phyloP scores from a whole-genome alignment of 1,140 invertebrate genomes.

The Lepidurus packardi region DNA sequence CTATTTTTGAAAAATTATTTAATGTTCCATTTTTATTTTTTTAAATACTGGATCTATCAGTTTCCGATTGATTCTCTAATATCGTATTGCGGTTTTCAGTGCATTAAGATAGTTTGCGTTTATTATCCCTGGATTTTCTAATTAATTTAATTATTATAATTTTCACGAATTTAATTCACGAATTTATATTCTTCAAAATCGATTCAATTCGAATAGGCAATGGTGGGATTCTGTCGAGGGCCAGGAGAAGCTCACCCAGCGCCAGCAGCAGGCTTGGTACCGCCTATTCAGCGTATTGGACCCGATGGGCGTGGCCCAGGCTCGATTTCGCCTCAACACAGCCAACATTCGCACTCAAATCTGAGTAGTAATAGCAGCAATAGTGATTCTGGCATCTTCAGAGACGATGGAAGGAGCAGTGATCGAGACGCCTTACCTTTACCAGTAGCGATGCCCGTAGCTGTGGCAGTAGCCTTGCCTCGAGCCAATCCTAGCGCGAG shows the following conservation, averaged over 20 bases:
- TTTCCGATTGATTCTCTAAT: background rate
- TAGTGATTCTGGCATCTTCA: constrained; percentile 88
- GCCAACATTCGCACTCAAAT: constrained; percentile 51
- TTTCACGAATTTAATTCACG: no score
- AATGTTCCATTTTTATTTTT: background rate
- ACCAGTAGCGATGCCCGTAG: constrained; percentile 31
- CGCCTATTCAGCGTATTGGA: constrained; percentile 23
- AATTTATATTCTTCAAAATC: background rate
- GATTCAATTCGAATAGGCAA: background rate
- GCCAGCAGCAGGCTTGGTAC: background rate
- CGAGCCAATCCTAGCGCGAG: constrained; percentile 6
- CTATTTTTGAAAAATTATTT: background rate
- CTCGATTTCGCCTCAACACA: constrained; percentile 27
- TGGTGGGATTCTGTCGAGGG: background rate
- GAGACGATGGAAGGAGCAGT: constrained; percentile 41
- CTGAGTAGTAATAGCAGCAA: constrained; percentile 83
- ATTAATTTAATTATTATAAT: no score
- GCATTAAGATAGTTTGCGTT: no score
- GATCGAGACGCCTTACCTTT: constrained; percentile 29
- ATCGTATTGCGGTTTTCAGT: background rate
- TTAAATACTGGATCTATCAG: background rate
- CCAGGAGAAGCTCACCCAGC: background rate
- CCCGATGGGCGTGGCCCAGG: constrained; percentile 30
- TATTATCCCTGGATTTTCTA: no score
- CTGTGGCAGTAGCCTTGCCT: background rate